Evolutionary conservation across 2,888 invertebrate genomes (phyloP), one percentile per base, ranked within the genome.

Genomic region (Odontothrips loti): DNA sequence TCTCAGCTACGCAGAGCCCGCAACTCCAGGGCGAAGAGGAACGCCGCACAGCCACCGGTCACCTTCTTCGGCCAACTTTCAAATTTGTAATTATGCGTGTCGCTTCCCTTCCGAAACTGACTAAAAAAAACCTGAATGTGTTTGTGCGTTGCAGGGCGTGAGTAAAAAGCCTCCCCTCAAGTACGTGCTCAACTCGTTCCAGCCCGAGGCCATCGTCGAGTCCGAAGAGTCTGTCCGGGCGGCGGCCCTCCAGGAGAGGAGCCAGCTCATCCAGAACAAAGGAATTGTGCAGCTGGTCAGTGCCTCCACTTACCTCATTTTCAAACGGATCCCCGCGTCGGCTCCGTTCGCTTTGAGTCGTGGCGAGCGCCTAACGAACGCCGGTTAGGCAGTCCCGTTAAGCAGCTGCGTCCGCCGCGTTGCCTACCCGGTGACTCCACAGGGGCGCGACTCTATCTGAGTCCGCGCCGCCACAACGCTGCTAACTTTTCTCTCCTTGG

Each of bases 201-300:
- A 91, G 84, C 92, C 93, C 0, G 91, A 91, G 85, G 89, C 90
- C n/a, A 91, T 93, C 84, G 88, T 91, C 82, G 90, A 92, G 86
- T 87, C 91, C 17, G 95, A 95, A 85, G 95, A 95, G 86, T 90
- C 92, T 27, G 91, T 94, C 85, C 90, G 94, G 4, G 86, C 92
- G 79, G 91, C 90, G 83, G 87, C 89, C 82, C 86, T 94, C 83
- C 91, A 92, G 12, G 92, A 94, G 86, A 87, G 94, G 79, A 93
- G 93, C 85, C 92, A 91, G 86, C 87, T 94, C 80, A 90, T 94
- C 29, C 88, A 92, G 81, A 93, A 92, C 86, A 91, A 92, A 84
- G 93, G 93, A 75, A 90, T 94, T 86, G 86, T 93, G 80, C 92
- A 93, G 85, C 90, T 91, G 86, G 91, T 92, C 83, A 82, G 82